Percentiles rank a stretch among this genome's conserved stretches.
Conservation (phyloP, 2,888 invertebrate species). For the Scaptodrosophila latifasciaeformis region DNA sequence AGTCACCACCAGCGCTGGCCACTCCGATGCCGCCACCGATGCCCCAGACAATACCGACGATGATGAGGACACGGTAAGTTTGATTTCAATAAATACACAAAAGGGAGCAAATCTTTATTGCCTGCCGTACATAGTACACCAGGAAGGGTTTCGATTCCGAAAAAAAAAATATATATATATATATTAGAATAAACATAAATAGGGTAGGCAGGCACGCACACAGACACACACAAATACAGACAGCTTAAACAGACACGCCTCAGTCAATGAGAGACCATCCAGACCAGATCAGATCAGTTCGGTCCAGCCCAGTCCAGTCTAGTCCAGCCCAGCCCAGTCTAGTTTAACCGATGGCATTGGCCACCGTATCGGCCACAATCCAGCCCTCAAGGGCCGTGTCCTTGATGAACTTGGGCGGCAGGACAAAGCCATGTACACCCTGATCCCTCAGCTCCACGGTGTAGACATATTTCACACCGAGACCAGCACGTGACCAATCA, state of each 20-base stretch:
- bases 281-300: too few relatives aligned
- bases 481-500: slow-evolving; percentile 92
- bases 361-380: slow-evolving; percentile 82
- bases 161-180: too few relatives aligned
- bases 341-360: slow-evolving; percentile 78
- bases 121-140: too few relatives aligned
- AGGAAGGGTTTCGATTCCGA: too few relatives aligned
- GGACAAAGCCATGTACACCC: slow-evolving; percentile 89
- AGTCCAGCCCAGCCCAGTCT: too few relatives aligned
- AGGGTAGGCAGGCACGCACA: slow-evolving; percentile 17
- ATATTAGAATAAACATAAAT: slow-evolving; percentile 42
- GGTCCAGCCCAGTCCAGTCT: slow-evolving; percentile 68
- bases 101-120: too few relatives aligned
- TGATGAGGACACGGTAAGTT: slow-evolving; percentile 69
- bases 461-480: slow-evolving; percentile 89
- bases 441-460: slow-evolving; percentile 92
- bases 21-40: slow-evolving; percentile 27
- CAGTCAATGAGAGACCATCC: slow-evolving; percentile 65
- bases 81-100: too few relatives aligned
- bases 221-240: slow-evolving; percentile 1
- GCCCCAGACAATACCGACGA: slow-evolving; percentile 54
- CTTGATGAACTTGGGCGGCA: slow-evolving; percentile 86
- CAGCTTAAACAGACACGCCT: slow-evolving; percentile 1
- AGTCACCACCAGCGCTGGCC: too few relatives aligned
- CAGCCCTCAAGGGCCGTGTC: slow-evolving; percentile 85